These are phyloP conservation scores for Drosophila kurseongensis DNA, from an alignment of 1,140 invertebrate genomes.

Conservation along the genomic window DNA sequence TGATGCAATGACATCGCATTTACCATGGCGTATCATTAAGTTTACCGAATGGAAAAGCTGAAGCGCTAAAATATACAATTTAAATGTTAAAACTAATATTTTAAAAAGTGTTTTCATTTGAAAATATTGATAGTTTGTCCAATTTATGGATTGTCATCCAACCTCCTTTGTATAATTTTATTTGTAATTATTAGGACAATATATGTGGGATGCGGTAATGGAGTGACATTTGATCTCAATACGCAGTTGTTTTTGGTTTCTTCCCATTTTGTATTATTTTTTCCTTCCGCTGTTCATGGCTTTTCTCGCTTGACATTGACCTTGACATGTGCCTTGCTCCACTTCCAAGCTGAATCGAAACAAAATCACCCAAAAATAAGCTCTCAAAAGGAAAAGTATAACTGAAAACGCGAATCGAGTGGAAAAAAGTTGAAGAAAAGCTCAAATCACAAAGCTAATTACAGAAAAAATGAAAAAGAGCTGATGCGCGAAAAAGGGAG, in stretches of 20 bases:
- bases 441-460: slow-evolving; percentile 43
- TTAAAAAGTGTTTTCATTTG: background rate
- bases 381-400: slow-evolving; percentile 59
- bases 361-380: slow-evolving; percentile 24
- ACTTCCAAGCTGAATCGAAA: slow-evolving; percentile 27
- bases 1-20: slow-evolving; percentile 37
- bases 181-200: no score
- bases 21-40: slow-evolving; percentile 55
- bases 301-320: slow-evolving; percentile 54
- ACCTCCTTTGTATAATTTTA: no score
- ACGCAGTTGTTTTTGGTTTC: no score
- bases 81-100: background rate
- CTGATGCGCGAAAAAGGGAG: slow-evolving; percentile 2
- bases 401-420: slow-evolving; percentile 52
- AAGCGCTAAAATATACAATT: no score
- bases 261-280: no score
- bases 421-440: slow-evolving; percentile 37
- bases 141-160: no score
- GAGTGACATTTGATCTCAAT: no score
- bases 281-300: no score
- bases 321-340: slow-evolving; percentile 53
- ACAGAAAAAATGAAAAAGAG: slow-evolving; percentile 10
- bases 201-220: no score
- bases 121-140: no score
- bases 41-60: slow-evolving; percentile 38